Evolutionary conservation across 2,888 invertebrate species (phyloP).

Genomic region (Teleogryllus oceanicus): DNA sequence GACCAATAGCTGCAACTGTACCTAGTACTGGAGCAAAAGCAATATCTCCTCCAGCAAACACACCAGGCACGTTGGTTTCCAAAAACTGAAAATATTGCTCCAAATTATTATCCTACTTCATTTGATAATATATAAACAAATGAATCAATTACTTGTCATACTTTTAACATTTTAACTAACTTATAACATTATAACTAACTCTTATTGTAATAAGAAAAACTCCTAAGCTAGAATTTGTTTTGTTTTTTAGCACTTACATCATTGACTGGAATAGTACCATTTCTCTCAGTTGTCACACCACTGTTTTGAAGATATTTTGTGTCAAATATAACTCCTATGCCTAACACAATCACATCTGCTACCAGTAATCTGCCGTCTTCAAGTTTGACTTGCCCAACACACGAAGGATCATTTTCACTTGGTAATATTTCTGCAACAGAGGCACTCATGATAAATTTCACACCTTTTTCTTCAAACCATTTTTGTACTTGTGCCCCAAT

Average conservation of each 20-base stretch:
- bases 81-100: constrained; percentile 55
- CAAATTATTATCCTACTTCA: no score
- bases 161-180: no score
- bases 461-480: neutral
- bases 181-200: no score
- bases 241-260: neutral
- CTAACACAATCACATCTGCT: neutral
- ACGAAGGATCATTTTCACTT: neutral
- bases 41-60: constrained; percentile 92
- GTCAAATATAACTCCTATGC: neutral
- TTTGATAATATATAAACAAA: no score
- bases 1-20: constrained; percentile 74
- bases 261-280: neutral
- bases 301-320: neutral
- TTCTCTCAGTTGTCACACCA: neutral
- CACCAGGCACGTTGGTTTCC: constrained; percentile 69
- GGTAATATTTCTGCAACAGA: neutral
- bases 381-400: neutral
- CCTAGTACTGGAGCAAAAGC: constrained; percentile 80
- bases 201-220: no score
- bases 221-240: no score
- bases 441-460: neutral
- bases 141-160: no score
- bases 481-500: neutral
- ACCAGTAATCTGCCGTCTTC: neutral